These are phyloP conservation scores for Cosmia pyralina DNA, from an alignment of 2,888 invertebrate species.

Conservation along the genomic window DNA sequence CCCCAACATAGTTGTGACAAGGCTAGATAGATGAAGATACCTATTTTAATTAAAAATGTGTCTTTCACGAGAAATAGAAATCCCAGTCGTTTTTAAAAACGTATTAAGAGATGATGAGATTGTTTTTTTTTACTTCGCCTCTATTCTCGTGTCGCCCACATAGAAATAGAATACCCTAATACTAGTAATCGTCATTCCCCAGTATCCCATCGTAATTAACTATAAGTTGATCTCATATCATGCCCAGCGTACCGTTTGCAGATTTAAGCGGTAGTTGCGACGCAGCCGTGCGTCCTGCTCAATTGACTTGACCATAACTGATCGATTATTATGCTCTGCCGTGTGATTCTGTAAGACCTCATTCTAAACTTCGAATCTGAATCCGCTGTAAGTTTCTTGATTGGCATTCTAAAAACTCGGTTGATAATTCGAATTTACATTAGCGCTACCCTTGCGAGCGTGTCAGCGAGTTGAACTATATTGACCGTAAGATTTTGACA, in stretches of 20 bases:
- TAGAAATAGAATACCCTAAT: not conserved
- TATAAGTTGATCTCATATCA: constrained; percentile 7
- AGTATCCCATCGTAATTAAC: constrained; percentile 13
- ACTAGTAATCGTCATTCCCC: not conserved
- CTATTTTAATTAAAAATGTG: too few relatives aligned
- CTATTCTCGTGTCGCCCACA: not conserved
- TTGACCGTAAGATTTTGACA: too few relatives aligned
- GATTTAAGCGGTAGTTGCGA: constrained; percentile 21
- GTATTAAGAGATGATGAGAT: too few relatives aligned
- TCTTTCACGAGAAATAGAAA: not conserved
- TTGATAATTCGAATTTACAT: too few relatives aligned
- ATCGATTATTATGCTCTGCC: constrained; percentile 47
- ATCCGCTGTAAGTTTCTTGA: too few relatives aligned
- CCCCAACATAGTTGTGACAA: too few relatives aligned
- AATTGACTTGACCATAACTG: constrained; percentile 34
- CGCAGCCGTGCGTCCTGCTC: constrained; percentile 7
- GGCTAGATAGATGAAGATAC: too few relatives aligned
- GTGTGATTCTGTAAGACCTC: too few relatives aligned
- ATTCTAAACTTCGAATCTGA: too few relatives aligned
- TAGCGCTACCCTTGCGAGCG: too few relatives aligned
- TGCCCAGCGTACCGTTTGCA: constrained; percentile 27
- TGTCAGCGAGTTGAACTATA: too few relatives aligned
- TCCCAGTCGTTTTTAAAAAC: not conserved
- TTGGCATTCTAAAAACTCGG: too few relatives aligned
- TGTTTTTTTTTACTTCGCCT: not conserved